Conservation (phyloP, 1,140 invertebrate genomes). For the Brachionus plicatilis region DNA sequence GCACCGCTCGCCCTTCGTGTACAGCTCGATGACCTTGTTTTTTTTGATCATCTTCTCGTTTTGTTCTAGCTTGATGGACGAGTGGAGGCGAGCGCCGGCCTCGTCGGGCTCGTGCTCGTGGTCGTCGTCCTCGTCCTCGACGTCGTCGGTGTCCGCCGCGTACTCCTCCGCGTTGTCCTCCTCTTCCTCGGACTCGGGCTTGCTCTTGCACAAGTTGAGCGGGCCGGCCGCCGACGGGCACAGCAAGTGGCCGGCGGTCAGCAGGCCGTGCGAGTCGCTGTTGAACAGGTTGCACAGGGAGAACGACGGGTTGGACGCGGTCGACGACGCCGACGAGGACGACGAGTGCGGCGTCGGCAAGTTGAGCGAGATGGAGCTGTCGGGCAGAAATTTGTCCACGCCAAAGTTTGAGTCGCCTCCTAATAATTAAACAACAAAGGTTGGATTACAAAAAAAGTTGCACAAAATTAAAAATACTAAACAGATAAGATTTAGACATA, state of each 20-base stretch:
- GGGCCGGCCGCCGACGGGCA: background rate
- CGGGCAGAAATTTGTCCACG: background rate
- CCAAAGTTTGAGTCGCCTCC: background rate
- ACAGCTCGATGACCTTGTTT: slow-evolving; percentile 37
- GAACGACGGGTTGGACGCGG: background rate
- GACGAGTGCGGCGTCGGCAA: background rate
- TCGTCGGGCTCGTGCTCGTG: slow-evolving; percentile 4
- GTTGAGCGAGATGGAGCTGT: background rate
- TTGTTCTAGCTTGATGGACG: background rate
- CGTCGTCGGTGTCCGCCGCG: background rate
- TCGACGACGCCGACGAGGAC: background rate
- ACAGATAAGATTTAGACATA: background rate
- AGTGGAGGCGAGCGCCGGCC: background rate
- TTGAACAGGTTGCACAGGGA: background rate
- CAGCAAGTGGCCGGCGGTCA: background rate
- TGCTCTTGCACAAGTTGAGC: background rate
- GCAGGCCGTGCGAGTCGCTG: background rate
- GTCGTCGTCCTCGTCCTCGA: slow-evolving; percentile 16
- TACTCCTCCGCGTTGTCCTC: background rate
- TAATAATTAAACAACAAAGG: background rate
- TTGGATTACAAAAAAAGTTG: too few relatives aligned
- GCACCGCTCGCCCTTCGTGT: slow-evolving; percentile 30
- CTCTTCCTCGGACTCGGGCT: background rate
- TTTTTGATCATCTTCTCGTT: slow-evolving; percentile 39
- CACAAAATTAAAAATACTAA: background rate